Evolutionary conservation across 2,113 vertebrate species (phyloP), one percentile per base, ranked within the genome.

Genomic region (Pedionomus torquatus): DNA sequence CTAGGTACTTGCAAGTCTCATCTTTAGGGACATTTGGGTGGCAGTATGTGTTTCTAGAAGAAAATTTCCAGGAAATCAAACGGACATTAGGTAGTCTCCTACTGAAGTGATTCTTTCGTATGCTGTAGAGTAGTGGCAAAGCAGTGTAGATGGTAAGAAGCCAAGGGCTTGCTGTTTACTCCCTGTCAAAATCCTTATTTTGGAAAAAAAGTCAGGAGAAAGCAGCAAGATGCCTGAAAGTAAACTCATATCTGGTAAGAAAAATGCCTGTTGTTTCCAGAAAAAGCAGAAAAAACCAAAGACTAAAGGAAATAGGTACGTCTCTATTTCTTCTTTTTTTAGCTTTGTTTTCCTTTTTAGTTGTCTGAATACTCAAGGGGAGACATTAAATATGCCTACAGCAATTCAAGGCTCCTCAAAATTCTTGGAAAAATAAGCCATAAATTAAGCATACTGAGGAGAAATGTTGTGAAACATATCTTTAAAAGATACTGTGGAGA

Each of bases 381-480:
- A 81, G 37, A 81, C 13, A 31, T 83, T 68, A 78, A 81, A 76
- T 68, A 87, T 92, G 68, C 35, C 46, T 89, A 11, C 26, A 89
- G 52, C 30, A 87, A 84, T 37, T 82, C 24, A 76, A 39, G 44
- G 10, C 33, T 84, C n/a, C 28, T 89, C 58, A 75, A 68, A 92
- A 87, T 83, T 37, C 65, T 87, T 78, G 35, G 55, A 85, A 81
- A 94, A 94, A 82, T 51, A 83, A 87, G 28, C 13, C 72, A 30
- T 65, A 91, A 57, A 54, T 81, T 77, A 84, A 71, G n/a, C 39
- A 60, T 58, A 39, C 17, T 35, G 37, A 87, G 37, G 77, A 82
- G 63, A 79, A 64, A 71, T 31, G 33, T 75, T 63, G 44, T 58
- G 35, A 91, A 95, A 41, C 12, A 1, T 24, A 11, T 26, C 60